Evolutionary conservation across 2,797 vertebrate species (phyloP), one percentile per base, ranked within the genome.

Genomic region (Catharus ustulatus): DNA sequence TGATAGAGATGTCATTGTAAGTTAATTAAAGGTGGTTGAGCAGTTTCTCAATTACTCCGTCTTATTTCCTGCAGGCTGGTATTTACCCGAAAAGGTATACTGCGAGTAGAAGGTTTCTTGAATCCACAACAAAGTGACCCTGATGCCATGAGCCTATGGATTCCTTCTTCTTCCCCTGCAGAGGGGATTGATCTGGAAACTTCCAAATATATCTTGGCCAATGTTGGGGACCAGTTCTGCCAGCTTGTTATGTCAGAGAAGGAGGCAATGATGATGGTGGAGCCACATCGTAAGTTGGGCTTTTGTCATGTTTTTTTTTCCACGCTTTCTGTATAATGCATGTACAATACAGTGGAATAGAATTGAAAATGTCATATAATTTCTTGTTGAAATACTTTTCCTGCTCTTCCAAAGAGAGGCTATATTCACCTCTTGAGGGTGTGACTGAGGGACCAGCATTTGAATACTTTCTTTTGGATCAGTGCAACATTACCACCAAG

Each of bases 171-270:
- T 40, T 97, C 98, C 29, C 97, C 98, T 80, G 98, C 99, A 90
- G 99, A 99, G 90, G 99, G 99, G 55, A 99, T 99, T 4, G 99
- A 99, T 94, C 98, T 99, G 58, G 99, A 99, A 97, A 99, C 99
- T 61, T 99, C 99, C 75, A 99, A 99, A 97, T 99, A 99, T 79
- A 99, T 99, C 96, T 97, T 99, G 95, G 99, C 99, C 94, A 99
- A 99, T 34, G 99, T 99, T 89, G 99, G 99, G 66, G 99, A 99
- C 98, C 99, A 99, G 97, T 99, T 99, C 97, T 99, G 99, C 94
- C 99, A 99, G 97, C 98, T 99, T 18, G 99, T 99, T 94, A 99
- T 99, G 99, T 99, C 99, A n/a, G 99, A 99, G 96, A 99, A 99
- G 95, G 99, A 99, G 91, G 99, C 99, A 72, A 99, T 99, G 99